These are phyloP conservation scores for Motacilla tschutschensis DNA, from an alignment of 2,113 vertebrate genomes.

Conservation along the genomic window DNA sequence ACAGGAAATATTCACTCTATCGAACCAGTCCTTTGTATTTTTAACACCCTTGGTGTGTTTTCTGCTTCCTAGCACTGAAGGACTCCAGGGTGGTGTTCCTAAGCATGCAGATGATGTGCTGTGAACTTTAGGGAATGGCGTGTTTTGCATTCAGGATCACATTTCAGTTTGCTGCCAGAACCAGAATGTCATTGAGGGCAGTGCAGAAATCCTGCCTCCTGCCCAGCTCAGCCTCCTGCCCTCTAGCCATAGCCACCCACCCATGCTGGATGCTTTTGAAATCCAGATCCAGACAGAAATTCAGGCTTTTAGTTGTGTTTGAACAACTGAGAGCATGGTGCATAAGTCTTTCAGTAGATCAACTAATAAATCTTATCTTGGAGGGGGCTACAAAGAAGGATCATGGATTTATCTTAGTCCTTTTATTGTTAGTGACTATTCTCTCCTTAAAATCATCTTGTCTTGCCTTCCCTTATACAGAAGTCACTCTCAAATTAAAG, in stretches of 20 bases:
- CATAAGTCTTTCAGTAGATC: background rate
- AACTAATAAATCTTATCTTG: background rate
- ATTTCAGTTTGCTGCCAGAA: constrained; percentile 28
- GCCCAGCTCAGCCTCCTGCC: background rate
- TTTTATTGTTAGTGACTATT: background rate
- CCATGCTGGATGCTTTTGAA: background rate
- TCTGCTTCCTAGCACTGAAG: background rate
- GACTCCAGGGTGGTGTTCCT: background rate
- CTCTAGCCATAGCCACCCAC: background rate
- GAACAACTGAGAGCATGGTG: background rate
- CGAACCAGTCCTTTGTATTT: background rate
- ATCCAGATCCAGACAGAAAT: background rate
- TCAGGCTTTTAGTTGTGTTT: background rate
- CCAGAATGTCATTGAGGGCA: background rate
- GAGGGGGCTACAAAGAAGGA: background rate
- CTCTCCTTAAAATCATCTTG: background rate
- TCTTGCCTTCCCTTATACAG: background rate
- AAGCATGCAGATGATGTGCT: background rate
- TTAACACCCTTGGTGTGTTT: background rate
- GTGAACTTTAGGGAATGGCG: background rate
- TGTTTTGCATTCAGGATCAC: constrained; percentile 19
- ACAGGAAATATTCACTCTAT: background rate
- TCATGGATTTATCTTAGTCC: background rate
- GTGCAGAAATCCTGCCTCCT: background rate
- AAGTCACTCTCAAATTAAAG: background rate